Base-by-base conservation (phyloP, 2,797 vertebrate species). In the Manis pentadactyla region DNA sequence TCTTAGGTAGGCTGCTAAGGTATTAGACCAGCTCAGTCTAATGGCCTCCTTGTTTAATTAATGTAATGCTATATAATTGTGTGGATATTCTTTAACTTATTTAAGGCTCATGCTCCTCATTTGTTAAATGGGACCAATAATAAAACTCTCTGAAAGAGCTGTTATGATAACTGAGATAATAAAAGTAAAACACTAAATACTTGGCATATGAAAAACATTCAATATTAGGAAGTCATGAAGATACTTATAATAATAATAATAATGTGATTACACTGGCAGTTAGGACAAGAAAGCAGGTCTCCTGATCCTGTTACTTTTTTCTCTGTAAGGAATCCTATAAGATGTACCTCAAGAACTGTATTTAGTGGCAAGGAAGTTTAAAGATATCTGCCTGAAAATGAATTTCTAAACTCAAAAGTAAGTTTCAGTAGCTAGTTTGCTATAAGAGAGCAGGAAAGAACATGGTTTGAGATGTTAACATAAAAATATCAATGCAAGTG, bases 391-490 rank as follows among this genome's bases (percentile, higher is more conserved):
- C 84, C 46, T 87, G 14, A 71, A 83, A 21, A 4, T 46, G 17
- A 96, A 90, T 91, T 85, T 13, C 21, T 82, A 7, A 25, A 82
- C 69, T 91, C 42, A 91, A 55, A 71, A 61, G 49, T 93, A 71
- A 85, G 9, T 3, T 31, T 94, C 63, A 83, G 2, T 59, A 74
- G 15, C 11, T 53, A 37, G 19, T 79, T 69, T 86, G 9, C 11
- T 66, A 4, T 73, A 74, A 11, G 13, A 74, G 2, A 64, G 15
- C 82, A 93, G 37, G 34, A 77, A 75, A 84, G 23, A 82, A 66
- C 27, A 29, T 57, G 21, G 21, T 66, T 87, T 79, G 23, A 84
- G 9, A 51, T 77, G 10, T 68, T 86, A 55, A 51, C 13, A 21
- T 49, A 64, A 66, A 73, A n/a, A 79, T 46, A 71, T 55, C 53